These are phyloP conservation scores for Caenorhabditis angaria DNA, from an alignment of 2,888 invertebrate genomes.

Conservation along the genomic window DNA sequence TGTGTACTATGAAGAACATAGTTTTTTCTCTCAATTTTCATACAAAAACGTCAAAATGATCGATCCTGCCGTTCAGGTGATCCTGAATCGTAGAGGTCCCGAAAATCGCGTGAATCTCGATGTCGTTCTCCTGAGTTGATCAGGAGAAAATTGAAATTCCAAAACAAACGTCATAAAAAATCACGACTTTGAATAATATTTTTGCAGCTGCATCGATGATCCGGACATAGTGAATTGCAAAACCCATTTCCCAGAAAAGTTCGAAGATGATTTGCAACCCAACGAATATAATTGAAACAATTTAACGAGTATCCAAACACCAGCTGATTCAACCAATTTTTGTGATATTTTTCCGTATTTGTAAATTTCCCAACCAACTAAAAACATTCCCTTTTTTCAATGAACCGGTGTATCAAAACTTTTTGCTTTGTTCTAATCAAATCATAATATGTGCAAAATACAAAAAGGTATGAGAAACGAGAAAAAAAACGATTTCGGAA, in stretches of 20 bases:
- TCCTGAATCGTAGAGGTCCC: no score
- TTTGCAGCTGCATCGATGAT: slow-evolving; percentile 5
- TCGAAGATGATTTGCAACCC: not conserved
- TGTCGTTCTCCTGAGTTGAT: no score
- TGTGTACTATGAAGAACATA: no score
- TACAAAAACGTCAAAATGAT: no score
- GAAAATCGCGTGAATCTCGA: no score
- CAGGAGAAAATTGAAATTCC: not conserved
- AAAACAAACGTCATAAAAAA: not conserved
- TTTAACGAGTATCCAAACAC: not conserved
- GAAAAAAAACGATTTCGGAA: slow-evolving; percentile 2
- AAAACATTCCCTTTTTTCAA: no score
- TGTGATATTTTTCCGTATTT: slow-evolving; percentile 3
- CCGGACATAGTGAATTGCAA: slow-evolving; percentile 1
- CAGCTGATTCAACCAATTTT: not conserved
- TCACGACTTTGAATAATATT: not conserved
- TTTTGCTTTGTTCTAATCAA: no score
- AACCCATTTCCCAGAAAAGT: slow-evolving; percentile 7
- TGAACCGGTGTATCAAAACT: no score
- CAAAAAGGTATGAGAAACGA: not conserved
- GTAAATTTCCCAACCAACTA: no score
- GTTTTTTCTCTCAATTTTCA: no score
- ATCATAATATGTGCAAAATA: no score
- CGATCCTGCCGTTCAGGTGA: no score
- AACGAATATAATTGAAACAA: not conserved